Percentiles rank a stretch among this genome's conserved stretches.
These are phyloP conservation scores for Lamellibrachia columna DNA, from an alignment of 2,888 invertebrate species.

Conservation along the genomic window DNA sequence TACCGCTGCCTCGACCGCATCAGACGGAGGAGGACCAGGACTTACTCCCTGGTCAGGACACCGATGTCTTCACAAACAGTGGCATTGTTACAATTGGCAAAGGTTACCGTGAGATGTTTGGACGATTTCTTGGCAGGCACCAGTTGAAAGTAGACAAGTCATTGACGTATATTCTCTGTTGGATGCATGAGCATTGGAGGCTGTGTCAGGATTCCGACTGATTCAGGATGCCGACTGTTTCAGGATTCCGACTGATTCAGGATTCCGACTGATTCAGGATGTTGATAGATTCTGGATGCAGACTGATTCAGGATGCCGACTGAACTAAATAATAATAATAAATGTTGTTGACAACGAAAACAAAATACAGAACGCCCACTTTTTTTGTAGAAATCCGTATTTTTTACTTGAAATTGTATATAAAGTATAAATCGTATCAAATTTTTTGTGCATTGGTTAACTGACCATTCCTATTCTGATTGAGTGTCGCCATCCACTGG, in stretches of 20 bases:
- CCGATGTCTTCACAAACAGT: background rate
- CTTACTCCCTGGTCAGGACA: background rate
- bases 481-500: too few species aligned
- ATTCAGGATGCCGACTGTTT: background rate
- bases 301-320: background rate
- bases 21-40: background rate
- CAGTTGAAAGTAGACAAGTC: background rate
- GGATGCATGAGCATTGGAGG: conserved; percentile 24
- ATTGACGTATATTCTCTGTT: conserved; percentile 24
- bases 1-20: conserved; percentile 30
- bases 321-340: background rate
- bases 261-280: too few species aligned
- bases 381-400: too few species aligned
- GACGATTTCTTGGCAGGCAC: background rate
- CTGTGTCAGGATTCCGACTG: background rate
- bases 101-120: conserved; percentile 35
- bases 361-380: background rate
- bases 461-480: too few species aligned
- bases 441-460: too few species aligned
- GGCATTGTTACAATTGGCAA: conserved; percentile 35
- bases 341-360: background rate
- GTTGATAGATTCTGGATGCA: background rate
- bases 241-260: background rate
- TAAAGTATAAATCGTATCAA: too few species aligned
- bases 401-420: too few species aligned